Evolutionary conservation across 1,140 invertebrate genomes (phyloP).

Genomic region (Drosophila insularis): DNA sequence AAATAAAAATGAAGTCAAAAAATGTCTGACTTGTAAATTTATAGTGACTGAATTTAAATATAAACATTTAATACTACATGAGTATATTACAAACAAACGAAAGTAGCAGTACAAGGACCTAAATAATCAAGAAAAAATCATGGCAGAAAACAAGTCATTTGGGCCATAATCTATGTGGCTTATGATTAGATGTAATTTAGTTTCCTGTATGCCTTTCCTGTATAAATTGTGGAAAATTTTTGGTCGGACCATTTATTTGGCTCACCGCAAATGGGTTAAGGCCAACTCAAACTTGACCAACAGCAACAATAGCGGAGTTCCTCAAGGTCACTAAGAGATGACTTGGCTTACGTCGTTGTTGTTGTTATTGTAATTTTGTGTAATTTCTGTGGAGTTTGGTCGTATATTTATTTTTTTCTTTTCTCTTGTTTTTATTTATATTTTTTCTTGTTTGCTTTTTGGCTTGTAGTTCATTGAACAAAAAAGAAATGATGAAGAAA

Average conservation of each 20-base stretch:
- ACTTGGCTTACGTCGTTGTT: neutral
- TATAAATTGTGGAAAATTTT: neutral
- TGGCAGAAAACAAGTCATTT: no score
- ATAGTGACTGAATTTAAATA: no score
- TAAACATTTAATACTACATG: no score
- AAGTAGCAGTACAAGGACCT: no score
- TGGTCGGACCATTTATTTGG: neutral
- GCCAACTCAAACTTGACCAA: slow-evolving; percentile 9
- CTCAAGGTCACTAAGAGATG: slow-evolving; percentile 1
- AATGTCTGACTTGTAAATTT: no score
- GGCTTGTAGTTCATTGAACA: slow-evolving; percentile 6
- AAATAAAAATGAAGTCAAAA: no score
- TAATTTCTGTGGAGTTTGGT: slow-evolving; percentile 2
- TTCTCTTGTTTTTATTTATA: neutral
- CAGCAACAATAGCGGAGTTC: slow-evolving; percentile 4
- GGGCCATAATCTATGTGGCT: no score
- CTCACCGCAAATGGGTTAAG: neutral
- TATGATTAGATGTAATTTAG: neutral
- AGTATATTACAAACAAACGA: no score
- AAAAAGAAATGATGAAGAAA: slow-evolving; percentile 3
- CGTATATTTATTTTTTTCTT: neutral
- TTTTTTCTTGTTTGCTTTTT: neutral
- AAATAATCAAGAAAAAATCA: no score
- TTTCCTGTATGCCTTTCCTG: neutral
- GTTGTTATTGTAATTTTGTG: neutral